These are phyloP conservation scores for Archaeoteleia sp. DNA, from an alignment of 2,888 invertebrate genomes.

Conservation along the genomic window DNA sequence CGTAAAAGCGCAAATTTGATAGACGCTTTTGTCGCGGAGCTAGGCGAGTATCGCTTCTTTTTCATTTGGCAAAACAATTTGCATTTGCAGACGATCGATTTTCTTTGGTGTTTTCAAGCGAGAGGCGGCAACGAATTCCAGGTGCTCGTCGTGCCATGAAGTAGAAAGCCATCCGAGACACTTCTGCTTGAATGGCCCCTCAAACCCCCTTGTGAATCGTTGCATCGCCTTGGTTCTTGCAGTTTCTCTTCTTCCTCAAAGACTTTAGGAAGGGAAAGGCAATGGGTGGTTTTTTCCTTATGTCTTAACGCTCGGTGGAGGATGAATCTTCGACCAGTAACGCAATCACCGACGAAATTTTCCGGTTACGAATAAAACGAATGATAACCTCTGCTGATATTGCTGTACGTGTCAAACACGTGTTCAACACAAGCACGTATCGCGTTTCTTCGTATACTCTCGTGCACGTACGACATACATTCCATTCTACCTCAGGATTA, in stretches of 20 bases:
- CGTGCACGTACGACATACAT: constrained; percentile 15
- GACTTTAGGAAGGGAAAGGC: too few species aligned
- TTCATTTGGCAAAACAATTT: constrained; percentile 31
- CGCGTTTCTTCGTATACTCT: constrained; percentile 10
- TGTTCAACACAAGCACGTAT: constrained; percentile 9
- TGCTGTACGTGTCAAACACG: constrained; percentile 6
- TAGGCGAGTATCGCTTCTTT: constrained; percentile 17
- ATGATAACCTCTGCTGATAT: constrained; percentile 19
- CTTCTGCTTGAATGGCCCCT: constrained; percentile 41
- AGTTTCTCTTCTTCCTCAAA: constrained; percentile 26
- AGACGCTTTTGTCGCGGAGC: constrained; percentile 14
- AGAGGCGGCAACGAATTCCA: constrained; percentile 47
- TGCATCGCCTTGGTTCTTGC: constrained; percentile 7
- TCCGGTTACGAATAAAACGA: constrained; percentile 16
- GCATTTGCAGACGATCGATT: constrained; percentile 36
- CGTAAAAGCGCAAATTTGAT: constrained; percentile 23
- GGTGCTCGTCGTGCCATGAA: constrained; percentile 55
- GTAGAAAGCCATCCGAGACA: constrained; percentile 54
- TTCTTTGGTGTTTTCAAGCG: constrained; percentile 25
- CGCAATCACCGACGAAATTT: constrained; percentile 15
- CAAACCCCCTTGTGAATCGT: constrained; percentile 16
- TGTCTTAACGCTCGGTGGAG: too few species aligned
- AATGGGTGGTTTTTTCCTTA: too few species aligned
- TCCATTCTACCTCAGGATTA: constrained; percentile 18
- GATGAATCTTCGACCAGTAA: not conserved